Conservation (phyloP, 2,797 vertebrate genomes). For the Peromyscus nudipes region DNA sequence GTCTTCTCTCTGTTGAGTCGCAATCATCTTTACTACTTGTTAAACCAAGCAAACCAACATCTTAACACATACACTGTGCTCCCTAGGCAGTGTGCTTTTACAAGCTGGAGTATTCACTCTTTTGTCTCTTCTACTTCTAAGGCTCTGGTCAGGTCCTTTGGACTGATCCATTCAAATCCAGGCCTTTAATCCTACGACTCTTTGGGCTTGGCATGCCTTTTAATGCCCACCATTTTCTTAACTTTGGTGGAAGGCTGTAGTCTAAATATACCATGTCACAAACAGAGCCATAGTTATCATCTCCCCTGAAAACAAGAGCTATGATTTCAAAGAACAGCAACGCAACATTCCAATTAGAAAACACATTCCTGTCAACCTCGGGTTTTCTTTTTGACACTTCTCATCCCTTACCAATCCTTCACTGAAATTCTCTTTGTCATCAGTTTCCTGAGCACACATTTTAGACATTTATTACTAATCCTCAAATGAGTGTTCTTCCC, state of each 20-base stretch:
- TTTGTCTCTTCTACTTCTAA: constrained; percentile 21
- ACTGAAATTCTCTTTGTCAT: background rate
- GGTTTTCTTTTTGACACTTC: constrained; percentile 16
- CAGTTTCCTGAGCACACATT: constrained; percentile 13
- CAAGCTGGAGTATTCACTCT: background rate
- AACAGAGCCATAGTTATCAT: background rate
- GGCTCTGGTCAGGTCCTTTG: background rate
- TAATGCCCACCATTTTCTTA: constrained; percentile 23
- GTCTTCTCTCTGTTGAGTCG: background rate
- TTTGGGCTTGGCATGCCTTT: constrained; percentile 5
- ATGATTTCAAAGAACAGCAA: constrained; percentile 53
- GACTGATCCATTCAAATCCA: background rate
- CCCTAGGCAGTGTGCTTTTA: constrained; percentile 38
- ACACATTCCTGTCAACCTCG: background rate
- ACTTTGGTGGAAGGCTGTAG: constrained; percentile 18
- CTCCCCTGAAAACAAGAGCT: constrained; percentile 34
- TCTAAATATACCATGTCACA: background rate
- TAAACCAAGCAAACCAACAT: constrained; percentile 39
- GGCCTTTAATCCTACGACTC: constrained; percentile 24
- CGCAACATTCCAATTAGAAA: constrained; percentile 42
- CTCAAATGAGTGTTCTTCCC: constrained; percentile 34
- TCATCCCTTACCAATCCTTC: constrained; percentile 6
- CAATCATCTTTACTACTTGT: constrained; percentile 9
- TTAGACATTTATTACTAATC: constrained; percentile 48
- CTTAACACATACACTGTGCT: background rate